Percentiles rank a stretch among this genome's conserved stretches.
Evolutionary conservation across 2,888 invertebrate species (phyloP).

Genomic region (Drepanosiphum platanoidis): DNA sequence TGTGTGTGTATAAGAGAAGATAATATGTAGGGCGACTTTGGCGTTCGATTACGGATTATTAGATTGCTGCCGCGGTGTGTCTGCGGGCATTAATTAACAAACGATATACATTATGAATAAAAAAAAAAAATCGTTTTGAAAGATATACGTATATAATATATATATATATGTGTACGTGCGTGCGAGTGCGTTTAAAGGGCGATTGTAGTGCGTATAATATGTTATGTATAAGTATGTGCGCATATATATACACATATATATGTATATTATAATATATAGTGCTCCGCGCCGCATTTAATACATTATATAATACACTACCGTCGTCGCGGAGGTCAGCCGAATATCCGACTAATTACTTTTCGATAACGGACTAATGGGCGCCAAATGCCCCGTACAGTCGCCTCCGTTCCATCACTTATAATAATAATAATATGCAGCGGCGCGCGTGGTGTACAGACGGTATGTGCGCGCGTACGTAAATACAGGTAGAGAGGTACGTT

Average conservation of each 20-base stretch:
- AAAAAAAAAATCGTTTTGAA: conserved; percentile 15
- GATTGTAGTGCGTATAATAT: background rate
- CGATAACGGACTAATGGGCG: conserved; percentile 56
- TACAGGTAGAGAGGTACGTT: background rate
- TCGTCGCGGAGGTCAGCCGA: conserved; percentile 47
- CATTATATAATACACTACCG: conserved; percentile 18
- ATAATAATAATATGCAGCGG: no score
- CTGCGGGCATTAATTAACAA: conserved; percentile 44
- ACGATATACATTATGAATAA: conserved; percentile 8
- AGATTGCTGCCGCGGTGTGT: background rate
- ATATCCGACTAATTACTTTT: conserved; percentile 48
- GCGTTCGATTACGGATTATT: conserved; percentile 25
- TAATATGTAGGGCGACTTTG: conserved; percentile 27
- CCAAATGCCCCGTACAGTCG: conserved; percentile 22
- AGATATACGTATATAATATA: background rate
- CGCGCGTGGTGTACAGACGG: background rate
- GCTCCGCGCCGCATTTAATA: no score
- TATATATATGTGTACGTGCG: background rate
- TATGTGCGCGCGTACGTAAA: background rate
- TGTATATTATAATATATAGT: background rate
- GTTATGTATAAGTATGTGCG: background rate
- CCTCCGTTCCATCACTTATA: background rate
- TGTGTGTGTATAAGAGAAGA: background rate
- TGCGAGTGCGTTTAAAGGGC: conserved; percentile 34
- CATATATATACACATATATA: background rate